These are phyloP conservation scores for Cryptocephalus primarius DNA, from an alignment of 2,888 invertebrate species.

Conservation along the genomic window DNA sequence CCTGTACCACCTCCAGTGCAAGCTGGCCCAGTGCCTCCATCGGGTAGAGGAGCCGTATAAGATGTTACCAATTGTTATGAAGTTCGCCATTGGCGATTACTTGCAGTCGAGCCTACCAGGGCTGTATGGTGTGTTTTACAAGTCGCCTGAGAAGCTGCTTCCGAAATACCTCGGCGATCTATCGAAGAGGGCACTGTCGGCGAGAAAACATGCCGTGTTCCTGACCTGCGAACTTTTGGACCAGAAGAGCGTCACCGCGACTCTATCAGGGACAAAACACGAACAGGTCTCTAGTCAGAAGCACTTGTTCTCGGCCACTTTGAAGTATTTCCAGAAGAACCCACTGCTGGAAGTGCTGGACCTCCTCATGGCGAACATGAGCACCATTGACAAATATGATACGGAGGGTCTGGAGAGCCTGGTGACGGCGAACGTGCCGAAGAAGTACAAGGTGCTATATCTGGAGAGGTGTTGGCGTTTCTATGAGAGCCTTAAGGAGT, in stretches of 20 bases:
- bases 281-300: conserved; percentile 13
- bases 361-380: conserved; percentile 10
- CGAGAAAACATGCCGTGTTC: conserved; percentile 16
- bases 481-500: conserved; percentile 7
- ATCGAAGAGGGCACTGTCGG: conserved; percentile 14
- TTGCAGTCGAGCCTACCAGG: conserved; percentile 12
- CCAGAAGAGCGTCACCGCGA: conserved; percentile 5
- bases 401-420: conserved; percentile 10
- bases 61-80: conserved; percentile 10
- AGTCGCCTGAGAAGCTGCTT: conserved; percentile 12
- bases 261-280: conserved; percentile 5
- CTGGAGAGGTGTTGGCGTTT: conserved; percentile 12
- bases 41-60: conserved; percentile 7
- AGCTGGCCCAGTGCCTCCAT: conserved; percentile 7
- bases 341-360: conserved; percentile 10
- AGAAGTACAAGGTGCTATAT: conserved; percentile 7
- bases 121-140: conserved; percentile 15
- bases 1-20: conserved; percentile 13
- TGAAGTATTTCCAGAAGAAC: conserved; percentile 17
- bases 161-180: conserved; percentile 9
- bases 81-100: conserved; percentile 17
- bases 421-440: conserved; percentile 8
- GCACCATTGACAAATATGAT: conserved; percentile 13
- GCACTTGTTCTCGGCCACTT: conserved; percentile 11
- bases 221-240: conserved; percentile 13